Conservation (phyloP, 2,797 vertebrate genomes). For the Hoplostethus atlanticus region DNA sequence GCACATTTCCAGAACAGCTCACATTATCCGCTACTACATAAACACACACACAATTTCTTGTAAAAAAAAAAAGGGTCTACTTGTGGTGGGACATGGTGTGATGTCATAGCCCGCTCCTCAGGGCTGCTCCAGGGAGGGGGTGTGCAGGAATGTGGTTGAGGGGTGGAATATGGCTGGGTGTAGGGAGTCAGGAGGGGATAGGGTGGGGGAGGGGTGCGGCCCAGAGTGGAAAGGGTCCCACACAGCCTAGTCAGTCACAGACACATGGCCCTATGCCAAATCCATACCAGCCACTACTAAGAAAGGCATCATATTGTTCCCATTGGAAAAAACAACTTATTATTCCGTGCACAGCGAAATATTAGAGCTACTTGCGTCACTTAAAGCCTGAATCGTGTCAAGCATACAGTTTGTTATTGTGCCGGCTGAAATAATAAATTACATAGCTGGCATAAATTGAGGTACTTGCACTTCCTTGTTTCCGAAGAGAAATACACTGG, state of each 20-base stretch:
- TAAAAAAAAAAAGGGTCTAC: constrained; percentile 72
- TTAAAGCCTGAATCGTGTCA: not conserved
- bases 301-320: constrained; percentile 52
- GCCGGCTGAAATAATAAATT: constrained; percentile 40
- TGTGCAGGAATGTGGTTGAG: constrained; percentile 77
- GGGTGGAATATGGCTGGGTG: constrained; percentile 67
- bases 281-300: constrained; percentile 55
- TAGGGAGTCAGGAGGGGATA: constrained; percentile 73
- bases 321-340: constrained; percentile 21
- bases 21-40: constrained; percentile 56
- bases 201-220: constrained; percentile 70
- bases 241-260: constrained; percentile 44
- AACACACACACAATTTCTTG: constrained; percentile 55
- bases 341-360: not conserved
- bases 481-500: constrained; percentile 33
- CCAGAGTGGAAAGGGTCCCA: constrained; percentile 70
- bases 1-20: constrained; percentile 43
- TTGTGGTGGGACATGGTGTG: constrained; percentile 74
- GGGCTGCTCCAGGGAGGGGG: constrained; percentile 67
- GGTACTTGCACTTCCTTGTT: constrained; percentile 74
- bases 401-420: constrained; percentile 18
- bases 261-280: constrained; percentile 50
- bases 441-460: constrained; percentile 57
- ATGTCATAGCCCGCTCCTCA: constrained; percentile 72
- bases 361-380: constrained; percentile 1